Base-by-base conservation (phyloP, 2,888 invertebrate species). In the Napeogenes inachia region DNA sequence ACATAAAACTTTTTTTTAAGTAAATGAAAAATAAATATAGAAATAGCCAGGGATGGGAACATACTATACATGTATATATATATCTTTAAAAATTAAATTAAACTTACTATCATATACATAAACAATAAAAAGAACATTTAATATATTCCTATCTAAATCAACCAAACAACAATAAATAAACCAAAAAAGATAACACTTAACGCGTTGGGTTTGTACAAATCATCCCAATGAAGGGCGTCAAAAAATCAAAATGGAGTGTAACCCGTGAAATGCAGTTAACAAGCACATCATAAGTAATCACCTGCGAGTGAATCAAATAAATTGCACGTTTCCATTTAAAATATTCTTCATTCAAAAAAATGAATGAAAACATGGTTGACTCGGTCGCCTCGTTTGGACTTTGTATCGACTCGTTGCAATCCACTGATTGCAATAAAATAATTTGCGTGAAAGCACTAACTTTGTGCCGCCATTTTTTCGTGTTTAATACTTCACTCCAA, bases 221-320 rank as follows among this genome's bases (percentile, higher is more conserved):
- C 63, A 64, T 53, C 61, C 57, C 64, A 65, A 64, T 63, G 63
- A 63, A 61, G 45, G 54, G 63, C 57, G 60, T 60, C 56, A 68
- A 66, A 66, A 69, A 66, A 64, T 69, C 59, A 64, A 67, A 68
- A 59, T 64, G 58, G 67, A 60, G 61, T 61, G 62, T 64, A 70
- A 73, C 70, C 71, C 69, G 69, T 69, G 73, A 81, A 84, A 80
- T 77, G 75, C 78, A 79, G 80, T 82, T 78, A 83, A 85, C 86
- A 84, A 84, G 84, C 79, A 81, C 82, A 84, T 87, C 84, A 84
- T 84, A 83, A 81, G 82, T 84, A 86, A 86, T 87, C 82, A 83
- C 75, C 78, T 72, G 75, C 74, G 78, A 78, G 72, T 84, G 82
- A 85, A 85, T 84, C 81, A 82, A 85, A 82, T 79, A 82, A 86